Evolutionary conservation across 2,113 vertebrate genomes (phyloP).

Genomic region (Oriolus oriolus): DNA sequence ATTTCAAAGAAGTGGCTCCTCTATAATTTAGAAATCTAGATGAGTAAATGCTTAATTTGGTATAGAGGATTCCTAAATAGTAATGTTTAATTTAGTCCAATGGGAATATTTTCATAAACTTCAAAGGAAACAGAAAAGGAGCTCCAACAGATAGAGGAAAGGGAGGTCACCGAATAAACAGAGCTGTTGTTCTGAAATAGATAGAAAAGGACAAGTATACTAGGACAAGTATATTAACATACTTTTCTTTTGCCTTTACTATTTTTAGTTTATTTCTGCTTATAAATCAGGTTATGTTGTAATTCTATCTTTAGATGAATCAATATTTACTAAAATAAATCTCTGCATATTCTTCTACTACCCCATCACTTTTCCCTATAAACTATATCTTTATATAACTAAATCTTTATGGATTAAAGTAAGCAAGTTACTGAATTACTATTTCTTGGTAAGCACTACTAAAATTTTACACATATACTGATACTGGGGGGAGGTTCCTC

Average conservation of each 20-base stretch:
- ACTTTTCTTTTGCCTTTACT: neutral
- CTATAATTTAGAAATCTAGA: neutral
- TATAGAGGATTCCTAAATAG: neutral
- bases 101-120: neutral
- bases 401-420: neutral
- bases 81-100: neutral
- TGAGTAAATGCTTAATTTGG: neutral
- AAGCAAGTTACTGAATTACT: neutral
- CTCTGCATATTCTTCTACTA: neutral
- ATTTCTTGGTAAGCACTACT: neutral
- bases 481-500: neutral
- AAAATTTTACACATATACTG: neutral
- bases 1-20: neutral
- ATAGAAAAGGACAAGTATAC: neutral
- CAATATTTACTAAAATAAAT: neutral
- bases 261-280: neutral
- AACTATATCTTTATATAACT: neutral
- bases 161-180: neutral
- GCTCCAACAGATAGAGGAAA: neutral
- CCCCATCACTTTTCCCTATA: neutral
- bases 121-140: neutral
- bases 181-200: neutral
- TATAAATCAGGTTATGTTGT: neutral
- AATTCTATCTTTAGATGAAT: neutral
- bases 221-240: neutral